A percentile compares a stretch with the other conserved stretches of the same genome.
These are phyloP conservation scores for Tetramorium simillimum DNA, from an alignment of 1,140 invertebrate genomes.

Conservation along the genomic window DNA sequence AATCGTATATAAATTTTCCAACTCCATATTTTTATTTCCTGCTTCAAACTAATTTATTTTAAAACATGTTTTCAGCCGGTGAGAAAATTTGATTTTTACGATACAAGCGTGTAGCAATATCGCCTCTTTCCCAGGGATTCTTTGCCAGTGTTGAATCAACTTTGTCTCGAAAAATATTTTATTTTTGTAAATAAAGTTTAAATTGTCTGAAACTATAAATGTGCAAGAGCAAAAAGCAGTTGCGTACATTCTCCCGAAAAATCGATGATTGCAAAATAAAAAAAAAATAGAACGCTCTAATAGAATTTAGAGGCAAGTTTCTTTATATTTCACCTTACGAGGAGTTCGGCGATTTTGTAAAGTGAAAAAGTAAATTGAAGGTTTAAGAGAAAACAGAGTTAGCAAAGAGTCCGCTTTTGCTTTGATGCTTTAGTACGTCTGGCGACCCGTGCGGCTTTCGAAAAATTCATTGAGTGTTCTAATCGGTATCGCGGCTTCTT, in stretches of 20 bases:
- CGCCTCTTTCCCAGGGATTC: not conserved
- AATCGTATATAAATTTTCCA: not conserved
- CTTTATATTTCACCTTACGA: not conserved
- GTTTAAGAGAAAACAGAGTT: conserved; percentile 8
- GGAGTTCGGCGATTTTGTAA: conserved; percentile 15
- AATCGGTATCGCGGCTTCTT: conserved; percentile 16
- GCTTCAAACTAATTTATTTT: not conserved
- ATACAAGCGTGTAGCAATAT: not conserved
- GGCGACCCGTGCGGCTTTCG: not conserved
- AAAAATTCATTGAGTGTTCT: conserved; percentile 38
- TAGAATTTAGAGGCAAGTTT: not conserved
- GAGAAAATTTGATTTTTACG: not conserved
- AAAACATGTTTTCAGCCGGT: not conserved
- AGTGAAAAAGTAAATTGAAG: conserved; percentile 43
- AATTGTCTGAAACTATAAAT: not conserved
- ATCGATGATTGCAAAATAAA: not conserved
- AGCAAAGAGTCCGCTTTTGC: conserved; percentile 3
- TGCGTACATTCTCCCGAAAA: not conserved
- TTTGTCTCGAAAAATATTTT: not conserved
- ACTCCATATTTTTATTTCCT: not conserved
- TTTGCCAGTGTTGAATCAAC: not conserved
- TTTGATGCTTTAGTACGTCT: conserved; percentile 26
- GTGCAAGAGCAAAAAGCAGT: not conserved
- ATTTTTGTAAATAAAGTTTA: not conserved
- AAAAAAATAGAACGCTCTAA: not conserved